A percentile compares a stretch with the other conserved stretches of the same genome.
These are phyloP conservation scores for Machaerirhynchus nigripectus DNA, from an alignment of 2,113 vertebrate genomes.

Conservation along the genomic window DNA sequence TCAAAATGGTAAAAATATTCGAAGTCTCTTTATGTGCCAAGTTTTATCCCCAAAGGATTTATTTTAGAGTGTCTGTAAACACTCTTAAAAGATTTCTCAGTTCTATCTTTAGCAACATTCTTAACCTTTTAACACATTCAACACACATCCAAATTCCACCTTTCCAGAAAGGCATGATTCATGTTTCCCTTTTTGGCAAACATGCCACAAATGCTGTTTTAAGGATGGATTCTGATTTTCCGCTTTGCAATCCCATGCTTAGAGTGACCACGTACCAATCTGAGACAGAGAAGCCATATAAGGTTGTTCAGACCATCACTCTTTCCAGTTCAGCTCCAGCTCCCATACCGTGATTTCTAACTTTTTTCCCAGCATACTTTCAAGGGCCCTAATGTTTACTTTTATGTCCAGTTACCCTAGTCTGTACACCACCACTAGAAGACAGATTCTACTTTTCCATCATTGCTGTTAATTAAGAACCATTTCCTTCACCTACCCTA, in stretches of 20 bases:
- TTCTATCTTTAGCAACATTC: slow-evolving; percentile 32
- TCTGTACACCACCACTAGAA: neutral
- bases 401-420: neutral
- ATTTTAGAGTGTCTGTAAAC: neutral
- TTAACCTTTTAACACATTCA: neutral
- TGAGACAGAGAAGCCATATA: slow-evolving; percentile 18
- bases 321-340: neutral
- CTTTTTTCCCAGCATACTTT: neutral
- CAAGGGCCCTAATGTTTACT: neutral
- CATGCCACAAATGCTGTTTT: neutral
- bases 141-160: slow-evolving; percentile 11
- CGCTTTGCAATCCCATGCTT: neutral
- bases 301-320: neutral
- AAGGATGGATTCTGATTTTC: slow-evolving; percentile 21
- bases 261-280: neutral
- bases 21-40: neutral
- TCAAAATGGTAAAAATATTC: neutral
- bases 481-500: neutral
- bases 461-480: neutral
- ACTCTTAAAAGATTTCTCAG: neutral
- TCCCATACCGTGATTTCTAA: neutral
- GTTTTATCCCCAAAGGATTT: neutral
- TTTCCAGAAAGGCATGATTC: slow-evolving; percentile 7
- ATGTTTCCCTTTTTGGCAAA: slow-evolving; percentile 26
- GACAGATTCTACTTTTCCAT: neutral